These are phyloP conservation scores for Ailuropoda melanoleuca DNA, from an alignment of 2,113 vertebrate genomes.

Conservation along the genomic window DNA sequence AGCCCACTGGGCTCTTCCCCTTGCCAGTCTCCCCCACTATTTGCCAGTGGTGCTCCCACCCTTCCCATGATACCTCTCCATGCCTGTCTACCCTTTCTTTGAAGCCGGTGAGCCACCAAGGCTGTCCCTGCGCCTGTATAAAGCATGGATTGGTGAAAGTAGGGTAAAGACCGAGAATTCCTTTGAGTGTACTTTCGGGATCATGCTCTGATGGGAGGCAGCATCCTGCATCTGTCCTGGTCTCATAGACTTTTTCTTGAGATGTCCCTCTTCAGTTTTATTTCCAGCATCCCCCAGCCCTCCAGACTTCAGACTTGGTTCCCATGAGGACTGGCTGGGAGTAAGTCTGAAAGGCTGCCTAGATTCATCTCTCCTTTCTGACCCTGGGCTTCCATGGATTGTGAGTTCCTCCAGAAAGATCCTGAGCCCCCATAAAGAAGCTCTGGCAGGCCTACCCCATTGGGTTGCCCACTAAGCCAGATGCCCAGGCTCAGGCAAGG, in stretches of 20 bases:
- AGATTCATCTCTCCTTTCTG: background rate
- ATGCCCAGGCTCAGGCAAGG: background rate
- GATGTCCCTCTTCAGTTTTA: background rate
- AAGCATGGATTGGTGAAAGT: background rate
- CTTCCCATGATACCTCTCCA: background rate
- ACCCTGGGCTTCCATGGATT: background rate
- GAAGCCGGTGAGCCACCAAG: background rate
- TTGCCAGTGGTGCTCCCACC: background rate
- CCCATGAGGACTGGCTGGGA: background rate
- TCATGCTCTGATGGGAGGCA: background rate
- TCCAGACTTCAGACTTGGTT: background rate
- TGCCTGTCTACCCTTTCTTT: background rate
- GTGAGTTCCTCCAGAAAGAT: background rate
- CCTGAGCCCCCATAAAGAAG: background rate
- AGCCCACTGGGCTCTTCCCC: background rate
- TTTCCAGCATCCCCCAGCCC: background rate
- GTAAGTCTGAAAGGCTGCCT: background rate
- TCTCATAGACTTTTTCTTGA: background rate
- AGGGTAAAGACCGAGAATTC: background rate
- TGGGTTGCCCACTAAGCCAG: background rate
- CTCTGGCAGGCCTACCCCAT: background rate
- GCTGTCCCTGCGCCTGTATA: background rate
- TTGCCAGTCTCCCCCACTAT: rapidly evolving
- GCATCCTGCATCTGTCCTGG: background rate
- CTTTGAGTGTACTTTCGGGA: background rate